A percentile compares a stretch with the other conserved stretches of the same genome.
Conservation (phyloP, 2,888 invertebrate genomes). For the Micropterix aruncella region DNA sequence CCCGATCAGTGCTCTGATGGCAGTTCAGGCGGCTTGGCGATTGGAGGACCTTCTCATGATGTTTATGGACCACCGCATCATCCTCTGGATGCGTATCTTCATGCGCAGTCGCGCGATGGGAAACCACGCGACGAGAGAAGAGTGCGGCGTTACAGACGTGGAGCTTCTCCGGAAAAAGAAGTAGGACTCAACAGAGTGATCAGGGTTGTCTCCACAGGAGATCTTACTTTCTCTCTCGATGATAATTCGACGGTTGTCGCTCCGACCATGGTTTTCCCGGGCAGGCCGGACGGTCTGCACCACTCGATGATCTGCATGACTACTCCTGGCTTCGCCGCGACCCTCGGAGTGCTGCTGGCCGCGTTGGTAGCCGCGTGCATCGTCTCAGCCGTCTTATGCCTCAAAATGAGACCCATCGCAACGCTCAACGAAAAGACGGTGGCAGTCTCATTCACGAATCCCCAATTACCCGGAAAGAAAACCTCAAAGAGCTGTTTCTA, state of each 20-base stretch:
- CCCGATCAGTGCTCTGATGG: slow-evolving; percentile 81
- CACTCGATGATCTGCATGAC: slow-evolving; percentile 79
- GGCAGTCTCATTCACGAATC: slow-evolving; percentile 20
- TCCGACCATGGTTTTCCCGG: slow-evolving; percentile 59
- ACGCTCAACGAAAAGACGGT: slow-evolving; percentile 40
- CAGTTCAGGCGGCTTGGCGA: slow-evolving; percentile 17
- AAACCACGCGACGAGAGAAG: slow-evolving; percentile 61
- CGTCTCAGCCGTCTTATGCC: slow-evolving; percentile 73
- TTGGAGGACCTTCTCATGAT: slow-evolving; percentile 35
- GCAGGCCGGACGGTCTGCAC: slow-evolving; percentile 34
- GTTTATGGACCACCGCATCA: slow-evolving; percentile 62
- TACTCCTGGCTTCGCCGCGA: slow-evolving; percentile 83
- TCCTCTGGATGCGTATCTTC: slow-evolving; percentile 29
- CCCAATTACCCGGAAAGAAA: slow-evolving; percentile 18
- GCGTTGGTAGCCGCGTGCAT: slow-evolving; percentile 75
- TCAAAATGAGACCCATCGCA: slow-evolving; percentile 61
- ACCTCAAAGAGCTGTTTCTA: slow-evolving; percentile 50
- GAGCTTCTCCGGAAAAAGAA: slow-evolving; percentile 54
- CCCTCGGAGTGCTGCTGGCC: slow-evolving; percentile 67
- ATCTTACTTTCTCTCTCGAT: slow-evolving; percentile 72
- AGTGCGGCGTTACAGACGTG: slow-evolving; percentile 48
- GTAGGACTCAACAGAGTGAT: slow-evolving; percentile 84
- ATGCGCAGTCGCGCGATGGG: slow-evolving; percentile 39
- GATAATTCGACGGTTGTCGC: slow-evolving; percentile 40
- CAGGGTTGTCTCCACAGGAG: slow-evolving; percentile 83